A percentile compares a stretch with the other conserved stretches of the same genome.
Conservation (phyloP, 1,140 invertebrate species). For the Rhagoletis zephyria region DNA sequence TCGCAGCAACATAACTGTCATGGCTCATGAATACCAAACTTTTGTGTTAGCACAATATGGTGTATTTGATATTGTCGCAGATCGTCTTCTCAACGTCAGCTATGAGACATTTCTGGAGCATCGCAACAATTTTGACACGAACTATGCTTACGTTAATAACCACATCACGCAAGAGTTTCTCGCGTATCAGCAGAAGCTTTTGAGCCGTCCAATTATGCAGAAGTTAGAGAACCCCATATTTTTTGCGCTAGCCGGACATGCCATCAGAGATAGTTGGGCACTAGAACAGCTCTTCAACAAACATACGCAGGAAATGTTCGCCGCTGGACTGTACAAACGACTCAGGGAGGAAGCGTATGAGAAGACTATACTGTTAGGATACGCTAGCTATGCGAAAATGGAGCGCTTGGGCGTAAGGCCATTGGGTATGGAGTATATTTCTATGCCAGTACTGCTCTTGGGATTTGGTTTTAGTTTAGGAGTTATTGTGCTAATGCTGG, state of each 20-base stretch:
- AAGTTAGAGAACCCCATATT: not conserved
- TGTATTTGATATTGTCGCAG: not conserved
- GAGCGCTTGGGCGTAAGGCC: not conserved
- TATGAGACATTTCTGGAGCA: not conserved
- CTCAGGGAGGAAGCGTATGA: not conserved
- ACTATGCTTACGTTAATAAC: conserved; percentile 22
- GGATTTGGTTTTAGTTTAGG: not conserved
- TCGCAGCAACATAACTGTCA: not conserved
- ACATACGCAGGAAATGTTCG: not conserved
- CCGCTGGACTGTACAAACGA: not conserved
- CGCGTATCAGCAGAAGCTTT: not conserved
- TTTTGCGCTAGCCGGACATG: not conserved
- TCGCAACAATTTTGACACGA: conserved; percentile 15
- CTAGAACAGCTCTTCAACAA: conserved; percentile 3
- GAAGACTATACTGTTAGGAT: not conserved
- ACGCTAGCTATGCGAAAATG: not conserved
- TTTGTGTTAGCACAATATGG: conserved; percentile 18
- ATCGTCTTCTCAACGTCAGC: not conserved
- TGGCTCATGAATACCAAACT: not conserved
- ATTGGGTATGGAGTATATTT: not conserved
- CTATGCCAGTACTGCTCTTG: not conserved
- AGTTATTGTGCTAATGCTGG: not conserved
- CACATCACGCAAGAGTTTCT: not conserved
- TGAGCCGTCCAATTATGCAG: not conserved
- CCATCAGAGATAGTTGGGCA: not conserved